Evolutionary conservation across 92 coral and sea anemone species (phyloP).

Genomic region (Nematostella vectensis): DNA sequence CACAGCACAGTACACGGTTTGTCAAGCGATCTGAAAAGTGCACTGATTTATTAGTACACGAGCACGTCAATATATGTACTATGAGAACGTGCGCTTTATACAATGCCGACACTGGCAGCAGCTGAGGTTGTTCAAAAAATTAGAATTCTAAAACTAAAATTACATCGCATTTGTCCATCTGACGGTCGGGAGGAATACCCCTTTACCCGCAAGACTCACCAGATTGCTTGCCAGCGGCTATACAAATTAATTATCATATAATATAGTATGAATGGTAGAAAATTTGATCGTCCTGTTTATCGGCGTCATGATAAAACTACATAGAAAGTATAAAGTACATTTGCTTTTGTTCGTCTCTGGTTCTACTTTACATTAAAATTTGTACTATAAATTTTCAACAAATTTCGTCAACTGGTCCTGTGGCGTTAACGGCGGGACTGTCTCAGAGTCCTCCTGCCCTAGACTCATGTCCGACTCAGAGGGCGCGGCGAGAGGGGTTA

Average conservation of each 20-base stretch:
- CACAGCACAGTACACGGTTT: constrained; percentile 15
- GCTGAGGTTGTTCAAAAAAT: constrained; percentile 85
- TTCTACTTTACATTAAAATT: constrained; percentile 58
- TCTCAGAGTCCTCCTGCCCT: constrained; percentile 84
- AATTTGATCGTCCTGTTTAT: constrained; percentile 79
- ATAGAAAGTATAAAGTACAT: constrained; percentile 96
- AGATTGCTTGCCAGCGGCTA: constrained; percentile 52
- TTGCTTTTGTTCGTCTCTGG: constrained; percentile 35
- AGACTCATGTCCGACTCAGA: constrained; percentile 81
- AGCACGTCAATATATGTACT: constrained; percentile 80
- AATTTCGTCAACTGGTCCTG: constrained; percentile 98
- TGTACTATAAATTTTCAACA: constrained; percentile 98
- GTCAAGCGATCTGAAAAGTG: constrained; percentile 81
- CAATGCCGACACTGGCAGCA: constrained; percentile 67
- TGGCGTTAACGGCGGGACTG: constrained; percentile 91
- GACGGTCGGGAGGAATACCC: constrained; percentile 36
- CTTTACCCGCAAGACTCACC: constrained; percentile 23
- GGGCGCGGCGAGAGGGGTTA: constrained; percentile 84
- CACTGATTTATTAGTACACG: constrained; percentile 83
- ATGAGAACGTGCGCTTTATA: constrained; percentile 95
- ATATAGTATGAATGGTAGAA: constrained; percentile 94
- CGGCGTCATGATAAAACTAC: constrained; percentile 89
- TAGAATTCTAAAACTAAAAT: constrained; percentile 90
- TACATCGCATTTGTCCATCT: constrained; percentile 50
- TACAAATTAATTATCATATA: constrained; percentile 87